These are phyloP conservation scores for Entomobrya proxima DNA, from an alignment of 2,888 invertebrate species.

Conservation along the genomic window DNA sequence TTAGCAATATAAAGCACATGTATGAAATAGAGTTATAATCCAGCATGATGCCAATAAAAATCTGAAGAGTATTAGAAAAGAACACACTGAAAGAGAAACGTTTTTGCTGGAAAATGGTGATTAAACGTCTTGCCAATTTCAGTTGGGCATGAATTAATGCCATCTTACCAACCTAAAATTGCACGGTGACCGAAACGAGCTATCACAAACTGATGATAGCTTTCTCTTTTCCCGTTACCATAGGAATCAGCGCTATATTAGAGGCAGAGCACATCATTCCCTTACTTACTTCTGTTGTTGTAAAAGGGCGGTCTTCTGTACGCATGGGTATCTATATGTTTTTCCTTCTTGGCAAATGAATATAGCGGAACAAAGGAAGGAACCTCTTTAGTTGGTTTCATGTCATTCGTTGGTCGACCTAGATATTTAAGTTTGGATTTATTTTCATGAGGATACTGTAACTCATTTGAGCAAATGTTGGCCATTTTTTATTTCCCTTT, in stretches of 20 bases:
- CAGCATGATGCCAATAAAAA: neutral
- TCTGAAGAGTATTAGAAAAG: neutral
- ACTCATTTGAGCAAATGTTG: slow-evolving; percentile 63
- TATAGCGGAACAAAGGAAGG: slow-evolving; percentile 1
- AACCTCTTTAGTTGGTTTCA: slow-evolving; percentile 8
- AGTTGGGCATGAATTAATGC: slow-evolving; percentile 58
- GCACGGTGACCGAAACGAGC: slow-evolving; percentile 48
- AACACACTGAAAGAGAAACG: neutral
- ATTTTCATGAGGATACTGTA: slow-evolving; percentile 58
- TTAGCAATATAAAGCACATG: too few species aligned
- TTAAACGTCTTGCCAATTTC: slow-evolving; percentile 61
- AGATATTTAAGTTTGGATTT: slow-evolving; percentile 59
- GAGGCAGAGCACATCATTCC: neutral
- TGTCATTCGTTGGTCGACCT: slow-evolving; percentile 52
- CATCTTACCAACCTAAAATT: slow-evolving; percentile 33
- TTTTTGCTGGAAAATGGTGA: slow-evolving; percentile 50
- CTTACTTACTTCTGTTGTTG: neutral
- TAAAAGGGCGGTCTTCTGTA: neutral
- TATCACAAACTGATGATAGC: slow-evolving; percentile 45
- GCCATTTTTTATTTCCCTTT: slow-evolving; percentile 59
- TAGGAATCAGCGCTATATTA: slow-evolving; percentile 4
- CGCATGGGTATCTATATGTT: neutral
- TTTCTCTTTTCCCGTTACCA: slow-evolving; percentile 21
- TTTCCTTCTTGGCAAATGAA: slow-evolving; percentile 45
- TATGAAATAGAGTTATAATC: too few species aligned